Base-by-base conservation (phyloP, 2,113 vertebrate species). In the Malurus melanocephalus region DNA sequence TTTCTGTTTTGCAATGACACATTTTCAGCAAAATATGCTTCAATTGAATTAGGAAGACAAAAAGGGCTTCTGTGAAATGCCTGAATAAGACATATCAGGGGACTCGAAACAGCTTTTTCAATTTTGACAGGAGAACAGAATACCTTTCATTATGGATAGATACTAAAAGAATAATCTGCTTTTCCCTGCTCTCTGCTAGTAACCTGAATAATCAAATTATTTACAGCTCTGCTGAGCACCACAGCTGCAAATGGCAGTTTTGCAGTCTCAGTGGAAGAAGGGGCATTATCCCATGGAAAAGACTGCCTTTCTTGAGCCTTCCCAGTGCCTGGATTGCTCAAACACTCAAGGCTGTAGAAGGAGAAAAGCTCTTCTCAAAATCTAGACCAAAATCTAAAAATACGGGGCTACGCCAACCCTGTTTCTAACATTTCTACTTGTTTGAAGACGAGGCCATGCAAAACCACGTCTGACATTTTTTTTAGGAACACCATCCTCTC, bases 1-100 rank as follows among this genome's bases (percentile, higher is more conserved):
- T 95, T 89, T 89, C 59, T 87, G 89, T 45, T 95, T 92, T 90
- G 75, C 91, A 89, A 74, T 89, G 89, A 85, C 85, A 95, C 79
- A 67, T 85, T 92, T 88, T 69, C 80, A 83, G 79, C 51, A 90
- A 85, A 95, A 93, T 59, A 57, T 20, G 40, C 79, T 85, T 85
- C 80, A 93, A 82, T 38, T 62, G 75, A 94, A 80, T 89, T 85
- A 93, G 72, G 79, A 91, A 93, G 82, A 92, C 91, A 89, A 76
- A 92, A 89, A 87, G 65, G 30, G n/a, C 30, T 85, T 81, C 67
- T 89, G 71, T 59, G 79, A 92, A 87, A 85, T 59, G 81, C 45
- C 81, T 40, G 64, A 80, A 77, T 33, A 46, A 92, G 88, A 80
- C 43, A 9, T 82, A 69, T 67, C 87, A 87, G 72, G 75, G 85